These are phyloP conservation scores for Sanderia malayensis DNA, from an alignment of 30 jellyfish, hydroid and myxozoan species.

Conservation along the genomic window DNA sequence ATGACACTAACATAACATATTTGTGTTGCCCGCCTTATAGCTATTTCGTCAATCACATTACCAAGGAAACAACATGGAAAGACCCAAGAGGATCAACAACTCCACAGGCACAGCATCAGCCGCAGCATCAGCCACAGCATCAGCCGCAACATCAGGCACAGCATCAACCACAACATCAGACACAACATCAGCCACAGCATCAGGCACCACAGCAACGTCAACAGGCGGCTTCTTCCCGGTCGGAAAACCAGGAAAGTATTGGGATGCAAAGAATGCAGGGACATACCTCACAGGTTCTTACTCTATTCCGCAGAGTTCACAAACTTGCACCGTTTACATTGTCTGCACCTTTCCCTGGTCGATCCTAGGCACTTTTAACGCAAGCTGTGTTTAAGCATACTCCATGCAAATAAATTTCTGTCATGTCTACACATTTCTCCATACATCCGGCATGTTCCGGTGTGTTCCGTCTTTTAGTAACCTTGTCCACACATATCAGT, in stretches of 20 bases:
- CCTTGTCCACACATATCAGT: too few relatives aligned
- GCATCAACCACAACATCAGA: not conserved
- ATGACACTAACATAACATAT: too few relatives aligned
- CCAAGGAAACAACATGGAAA: slow-evolving; percentile 52
- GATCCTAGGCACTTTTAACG: too few relatives aligned
- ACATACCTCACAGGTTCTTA: slow-evolving; percentile 33
- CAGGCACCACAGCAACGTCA: slow-evolving; percentile 32
- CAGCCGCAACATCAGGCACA: slow-evolving; percentile 14
- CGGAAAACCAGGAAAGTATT: too few relatives aligned
- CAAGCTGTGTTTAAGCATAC: too few relatives aligned
- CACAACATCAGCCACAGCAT: slow-evolving; percentile 15
- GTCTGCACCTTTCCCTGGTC: too few relatives aligned
- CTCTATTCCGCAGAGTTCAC: not conserved
- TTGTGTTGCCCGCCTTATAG: slow-evolving; percentile 23
- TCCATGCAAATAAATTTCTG: too few relatives aligned
- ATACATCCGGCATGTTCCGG: too few relatives aligned
- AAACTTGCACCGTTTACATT: too few relatives aligned
- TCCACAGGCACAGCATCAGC: slow-evolving; percentile 7
- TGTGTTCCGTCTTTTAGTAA: too few relatives aligned
- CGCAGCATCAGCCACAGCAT: slow-evolving; percentile 10
- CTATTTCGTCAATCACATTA: slow-evolving; percentile 33
- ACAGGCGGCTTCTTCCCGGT: too few relatives aligned
- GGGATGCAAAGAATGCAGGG: slow-evolving; percentile 33
- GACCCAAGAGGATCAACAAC: slow-evolving; percentile 35
- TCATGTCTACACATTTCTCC: too few relatives aligned